Conservation (phyloP, 30 jellyfish, hydroid and myxozoan species). For the Aurelia aurita region DNA sequence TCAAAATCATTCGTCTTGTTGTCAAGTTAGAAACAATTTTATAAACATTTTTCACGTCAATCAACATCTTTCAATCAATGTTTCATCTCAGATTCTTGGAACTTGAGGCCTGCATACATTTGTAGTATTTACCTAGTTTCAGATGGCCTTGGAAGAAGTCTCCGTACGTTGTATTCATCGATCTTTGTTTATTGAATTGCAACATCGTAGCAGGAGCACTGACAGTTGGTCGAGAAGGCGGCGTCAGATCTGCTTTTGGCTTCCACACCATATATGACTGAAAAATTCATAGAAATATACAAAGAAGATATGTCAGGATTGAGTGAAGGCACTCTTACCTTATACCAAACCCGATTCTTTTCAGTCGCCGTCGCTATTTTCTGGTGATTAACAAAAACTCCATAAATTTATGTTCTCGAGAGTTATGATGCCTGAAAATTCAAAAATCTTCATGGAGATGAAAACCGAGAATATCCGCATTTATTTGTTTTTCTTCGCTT, state of each 20-base stretch:
- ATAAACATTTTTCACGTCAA: background rate
- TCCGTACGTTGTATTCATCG: constrained; percentile 63
- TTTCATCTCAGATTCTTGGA: too few relatives aligned
- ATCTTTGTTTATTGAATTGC: constrained; percentile 49
- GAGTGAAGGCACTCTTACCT: background rate
- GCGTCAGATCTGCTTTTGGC: constrained; percentile 53
- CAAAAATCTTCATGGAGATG: too few relatives aligned
- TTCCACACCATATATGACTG: constrained; percentile 85
- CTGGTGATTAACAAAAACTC: too few relatives aligned
- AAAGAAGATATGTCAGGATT: background rate
- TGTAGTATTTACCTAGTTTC: constrained; percentile 15
- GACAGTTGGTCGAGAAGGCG: constrained; percentile 32
- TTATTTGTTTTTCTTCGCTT: too few relatives aligned
- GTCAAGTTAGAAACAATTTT: background rate
- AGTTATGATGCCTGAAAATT: too few relatives aligned
- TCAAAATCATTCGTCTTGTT: background rate
- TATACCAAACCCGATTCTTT: background rate
- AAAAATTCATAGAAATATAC: background rate
- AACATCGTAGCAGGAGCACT: constrained; percentile 54
- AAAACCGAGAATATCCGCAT: too few relatives aligned
- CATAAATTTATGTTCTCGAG: background rate
- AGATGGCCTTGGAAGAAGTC: constrained; percentile 66
- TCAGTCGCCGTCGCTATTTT: too few relatives aligned
- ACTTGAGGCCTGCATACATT: background rate
- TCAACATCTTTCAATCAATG: too few relatives aligned